phyloP scores from a whole-genome alignment of 2,888 invertebrate species.

The Chalcis sispes region DNA sequence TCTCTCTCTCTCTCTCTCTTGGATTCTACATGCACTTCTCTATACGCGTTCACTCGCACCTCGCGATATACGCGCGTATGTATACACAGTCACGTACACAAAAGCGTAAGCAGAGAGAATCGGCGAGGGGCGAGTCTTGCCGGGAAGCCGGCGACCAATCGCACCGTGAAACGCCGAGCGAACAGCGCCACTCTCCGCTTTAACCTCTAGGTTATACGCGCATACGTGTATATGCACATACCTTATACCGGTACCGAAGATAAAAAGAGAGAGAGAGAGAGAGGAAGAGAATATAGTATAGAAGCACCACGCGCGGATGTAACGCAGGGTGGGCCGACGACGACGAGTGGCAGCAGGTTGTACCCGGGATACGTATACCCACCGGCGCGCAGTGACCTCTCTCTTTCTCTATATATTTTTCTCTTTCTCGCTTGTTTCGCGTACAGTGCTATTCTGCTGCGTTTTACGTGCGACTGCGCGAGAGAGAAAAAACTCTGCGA shows the following conservation, averaged over 20 bases:
- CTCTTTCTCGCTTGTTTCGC: not conserved
- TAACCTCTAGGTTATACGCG: too few species aligned
- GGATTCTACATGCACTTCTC: not conserved
- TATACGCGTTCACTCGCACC: too few species aligned
- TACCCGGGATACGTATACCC: constrained; percentile 73
- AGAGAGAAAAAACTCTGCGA: not conserved
- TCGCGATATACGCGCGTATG: not conserved
- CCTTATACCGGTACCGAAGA: not conserved
- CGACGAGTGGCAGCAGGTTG: constrained; percentile 75
- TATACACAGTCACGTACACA: too few species aligned
- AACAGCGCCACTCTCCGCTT: constrained; percentile 2
- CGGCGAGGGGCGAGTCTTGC: too few species aligned
- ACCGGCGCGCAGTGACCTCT: constrained; percentile 68
- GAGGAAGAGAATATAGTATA: not conserved
- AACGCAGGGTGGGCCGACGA: constrained; percentile 73
- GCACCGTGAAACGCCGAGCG: constrained; percentile 34
- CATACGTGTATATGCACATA: too few species aligned
- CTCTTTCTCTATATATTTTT: constrained; percentile 33
- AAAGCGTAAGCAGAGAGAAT: too few species aligned
- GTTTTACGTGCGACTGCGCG: too few species aligned
- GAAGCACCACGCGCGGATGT: constrained; percentile 10
- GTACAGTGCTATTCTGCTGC: too few species aligned
- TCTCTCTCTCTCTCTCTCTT: constrained; percentile 10
- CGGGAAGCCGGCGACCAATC: constrained; percentile 30
- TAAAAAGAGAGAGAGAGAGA: not conserved